Evolutionary conservation across 2,113 vertebrate genomes (phyloP).

Genomic region (Pongo abelii): DNA sequence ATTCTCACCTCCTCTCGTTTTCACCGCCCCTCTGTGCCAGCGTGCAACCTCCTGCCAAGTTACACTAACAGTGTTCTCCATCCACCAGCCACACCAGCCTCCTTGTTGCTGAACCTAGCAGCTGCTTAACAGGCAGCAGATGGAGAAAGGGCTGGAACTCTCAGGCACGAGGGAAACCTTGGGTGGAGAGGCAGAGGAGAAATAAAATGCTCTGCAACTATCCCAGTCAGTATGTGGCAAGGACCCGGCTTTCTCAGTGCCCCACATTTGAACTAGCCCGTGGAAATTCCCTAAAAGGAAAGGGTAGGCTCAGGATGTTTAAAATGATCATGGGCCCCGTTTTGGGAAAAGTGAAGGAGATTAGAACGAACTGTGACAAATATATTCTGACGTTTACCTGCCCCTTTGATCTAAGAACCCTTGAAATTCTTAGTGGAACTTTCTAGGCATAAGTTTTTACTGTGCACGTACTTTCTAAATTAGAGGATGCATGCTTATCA

Average conservation of each 20-base stretch:
- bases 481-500: background rate
- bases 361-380: accelerated
- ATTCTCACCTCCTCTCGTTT: background rate
- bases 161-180: background rate
- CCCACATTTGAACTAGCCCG: accelerated
- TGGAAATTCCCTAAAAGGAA: background rate
- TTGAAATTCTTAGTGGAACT: background rate
- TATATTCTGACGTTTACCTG: background rate
- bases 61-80: background rate
- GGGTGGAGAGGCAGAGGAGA: background rate
- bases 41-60: background rate
- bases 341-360: accelerated
- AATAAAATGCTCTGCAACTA: too few relatives aligned
- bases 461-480: background rate
- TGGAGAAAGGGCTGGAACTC: background rate
- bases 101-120: background rate
- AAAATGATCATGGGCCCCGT: accelerated
- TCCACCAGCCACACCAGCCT: background rate
- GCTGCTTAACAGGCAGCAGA: background rate
- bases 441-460: background rate
- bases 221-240: accelerated
- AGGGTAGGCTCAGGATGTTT: accelerated
- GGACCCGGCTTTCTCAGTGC: background rate
- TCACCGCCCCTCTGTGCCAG: background rate
- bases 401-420: background rate